phyloP scores from a whole-genome alignment of 2,888 invertebrate species.

The Atherix ibis region DNA sequence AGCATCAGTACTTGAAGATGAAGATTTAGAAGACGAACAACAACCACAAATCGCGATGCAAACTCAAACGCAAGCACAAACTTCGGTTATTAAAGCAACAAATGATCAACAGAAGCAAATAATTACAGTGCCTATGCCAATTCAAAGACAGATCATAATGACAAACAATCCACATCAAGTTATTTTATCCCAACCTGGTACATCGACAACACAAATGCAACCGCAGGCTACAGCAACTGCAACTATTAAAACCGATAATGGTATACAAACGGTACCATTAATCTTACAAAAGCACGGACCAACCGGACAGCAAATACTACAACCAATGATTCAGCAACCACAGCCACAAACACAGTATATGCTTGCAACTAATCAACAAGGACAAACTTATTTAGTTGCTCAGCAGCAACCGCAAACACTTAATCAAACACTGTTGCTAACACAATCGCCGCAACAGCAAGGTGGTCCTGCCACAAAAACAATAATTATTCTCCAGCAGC shows the following conservation, averaged over 20 bases:
- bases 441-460: slow-evolving; percentile 51
- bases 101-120: slow-evolving; percentile 27
- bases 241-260: slow-evolving; percentile 30
- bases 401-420: slow-evolving; percentile 39
- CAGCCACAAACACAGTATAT: slow-evolving; percentile 30
- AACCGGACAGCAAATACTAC: slow-evolving; percentile 18
- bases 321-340: slow-evolving; percentile 28
- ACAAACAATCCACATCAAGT: slow-evolving; percentile 20
- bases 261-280: slow-evolving; percentile 30
- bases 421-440: slow-evolving; percentile 41
- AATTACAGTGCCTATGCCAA: slow-evolving; percentile 18
- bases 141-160: slow-evolving; percentile 28
- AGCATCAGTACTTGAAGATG: slow-evolving; percentile 70
- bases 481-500: slow-evolving; percentile 50
- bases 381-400: slow-evolving; percentile 48
- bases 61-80: slow-evolving; percentile 8
- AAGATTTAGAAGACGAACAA: slow-evolving; percentile 38
- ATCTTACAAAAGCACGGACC: slow-evolving; percentile 23
- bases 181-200: slow-evolving; percentile 14
- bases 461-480: slow-evolving; percentile 49
- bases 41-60: slow-evolving; percentile 15
- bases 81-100: slow-evolving; percentile 8
- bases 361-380: slow-evolving; percentile 34
- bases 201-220: slow-evolving; percentile 4
- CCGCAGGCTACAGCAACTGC: slow-evolving; percentile 21